Conservation (phyloP, 2,113 vertebrate genomes). For the Casuarius casuarius region DNA sequence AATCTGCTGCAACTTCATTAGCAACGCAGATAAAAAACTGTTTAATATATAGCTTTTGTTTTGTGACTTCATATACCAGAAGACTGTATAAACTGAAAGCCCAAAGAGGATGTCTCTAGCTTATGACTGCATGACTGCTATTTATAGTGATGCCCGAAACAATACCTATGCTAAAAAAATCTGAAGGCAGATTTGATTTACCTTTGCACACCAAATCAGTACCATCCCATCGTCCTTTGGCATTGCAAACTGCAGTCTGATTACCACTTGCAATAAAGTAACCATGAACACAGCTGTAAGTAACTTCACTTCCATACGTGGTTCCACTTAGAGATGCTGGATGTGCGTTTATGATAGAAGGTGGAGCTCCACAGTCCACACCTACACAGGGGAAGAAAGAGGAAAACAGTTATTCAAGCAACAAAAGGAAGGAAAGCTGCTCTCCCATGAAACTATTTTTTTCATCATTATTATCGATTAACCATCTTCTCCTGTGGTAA, state of each 20-base stretch:
- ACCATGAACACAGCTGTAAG: constrained; percentile 45
- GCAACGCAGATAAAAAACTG: background rate
- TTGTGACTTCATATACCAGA: background rate
- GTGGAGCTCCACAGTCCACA: constrained; percentile 68
- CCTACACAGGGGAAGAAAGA: background rate
- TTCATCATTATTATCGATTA: background rate
- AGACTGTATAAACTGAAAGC: background rate
- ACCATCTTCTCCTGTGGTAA: background rate
- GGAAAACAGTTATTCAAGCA: background rate
- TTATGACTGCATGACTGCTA: background rate
- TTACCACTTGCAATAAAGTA: constrained; percentile 32
- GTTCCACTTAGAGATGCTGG: background rate
- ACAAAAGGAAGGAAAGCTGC: background rate
- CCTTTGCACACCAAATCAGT: constrained; percentile 65
- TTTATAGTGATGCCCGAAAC: background rate
- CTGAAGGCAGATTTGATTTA: background rate
- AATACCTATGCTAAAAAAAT: background rate
- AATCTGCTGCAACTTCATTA: background rate
- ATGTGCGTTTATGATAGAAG: constrained; percentile 42
- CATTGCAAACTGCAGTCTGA: constrained; percentile 45
- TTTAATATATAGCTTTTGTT: background rate
- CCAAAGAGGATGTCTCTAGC: background rate
- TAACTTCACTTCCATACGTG: constrained; percentile 51
- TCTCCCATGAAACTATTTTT: background rate
- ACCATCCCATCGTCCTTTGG: constrained; percentile 59